Evolutionary conservation across 2,113 vertebrate species (phyloP).

Genomic region (Orthochromis malagaraziensis): DNA sequence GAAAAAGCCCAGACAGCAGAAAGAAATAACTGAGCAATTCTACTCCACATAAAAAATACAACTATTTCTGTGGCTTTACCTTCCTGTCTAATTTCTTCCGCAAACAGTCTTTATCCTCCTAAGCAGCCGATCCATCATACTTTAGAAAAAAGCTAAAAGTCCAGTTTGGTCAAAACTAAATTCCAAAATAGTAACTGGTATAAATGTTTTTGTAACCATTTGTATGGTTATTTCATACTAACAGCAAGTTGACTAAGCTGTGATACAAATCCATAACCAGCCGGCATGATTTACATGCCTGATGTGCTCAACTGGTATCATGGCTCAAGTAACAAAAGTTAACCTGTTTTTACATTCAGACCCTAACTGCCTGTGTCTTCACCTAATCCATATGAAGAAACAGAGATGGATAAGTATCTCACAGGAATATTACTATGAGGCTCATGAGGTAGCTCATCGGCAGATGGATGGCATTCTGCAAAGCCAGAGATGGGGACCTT

Average conservation of each 20-base stretch:
- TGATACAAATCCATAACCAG: neutral
- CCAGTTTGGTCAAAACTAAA: neutral
- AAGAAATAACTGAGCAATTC: slow-evolving; percentile 20
- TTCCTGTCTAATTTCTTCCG: neutral
- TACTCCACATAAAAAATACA: neutral
- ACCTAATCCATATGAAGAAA: neutral
- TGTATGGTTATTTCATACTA: neutral
- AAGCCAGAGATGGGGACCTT: slow-evolving; percentile 9
- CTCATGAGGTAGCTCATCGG: slow-evolving; percentile 23
- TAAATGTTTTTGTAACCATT: neutral
- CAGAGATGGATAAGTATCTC: neutral
- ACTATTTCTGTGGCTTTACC: neutral
- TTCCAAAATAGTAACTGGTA: neutral
- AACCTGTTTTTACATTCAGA: slow-evolving; percentile 14
- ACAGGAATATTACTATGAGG: neutral
- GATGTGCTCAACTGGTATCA: neutral
- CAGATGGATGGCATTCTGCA: slow-evolving; percentile 26
- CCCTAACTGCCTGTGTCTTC: slow-evolving; percentile 23
- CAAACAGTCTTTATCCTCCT: neutral
- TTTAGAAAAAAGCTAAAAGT: neutral
- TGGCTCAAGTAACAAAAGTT: slow-evolving; percentile 22
- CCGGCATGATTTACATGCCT: neutral
- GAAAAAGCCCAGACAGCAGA: slow-evolving; percentile 3
- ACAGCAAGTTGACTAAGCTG: neutral
- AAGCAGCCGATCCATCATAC: slow-evolving; percentile 26